Evolutionary conservation across 2,113 vertebrate genomes (phyloP), one percentile per base, ranked within the genome.

Genomic region (Lamprotornis superbus): DNA sequence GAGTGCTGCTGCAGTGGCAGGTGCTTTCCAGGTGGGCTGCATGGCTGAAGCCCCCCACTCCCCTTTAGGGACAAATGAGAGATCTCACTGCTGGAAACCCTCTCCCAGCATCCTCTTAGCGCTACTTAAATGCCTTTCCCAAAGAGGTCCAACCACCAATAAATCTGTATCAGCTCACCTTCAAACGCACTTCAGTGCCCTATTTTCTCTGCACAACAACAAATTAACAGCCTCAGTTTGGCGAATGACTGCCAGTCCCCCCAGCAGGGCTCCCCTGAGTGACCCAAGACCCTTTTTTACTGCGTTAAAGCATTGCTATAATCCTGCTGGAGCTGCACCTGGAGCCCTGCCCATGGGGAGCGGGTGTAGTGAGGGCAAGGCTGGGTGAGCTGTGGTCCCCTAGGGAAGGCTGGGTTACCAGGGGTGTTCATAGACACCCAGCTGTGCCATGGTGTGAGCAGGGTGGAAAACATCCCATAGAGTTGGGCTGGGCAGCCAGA

Each of bases 161-260:
- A 92, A 95, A 86, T 90, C 91, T 57, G 11, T 40, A 90, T 21
- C 83, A 61, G 59, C 80, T 95, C 93, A 89, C 89, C 63, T 89
- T 89, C 88, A 93, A 86, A 89, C 0, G 2, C 79, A 63, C 63
- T 73, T 83, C 7, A 0, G 40, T 73, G 90, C 55, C 70, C 82
- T 82, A 49, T 84, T 95, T 97, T 88, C 88, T 42, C 57, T 83
- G 28, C 61, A 71, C 65, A 86, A 85, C 67, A 92, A 76, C 61
- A 88, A 85, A 88, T 88, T 10, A 85, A 33, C 28, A 83, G 79
- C 39, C 59, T 15, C 2, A 1, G 39, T 21, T 88, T 69, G 44
- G 53, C 76, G 30, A 76, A 44, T 2, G 1, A 55, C 82, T 2
- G 2, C 56, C 74, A 82, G 23, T 4, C 9, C 40, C 35, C 21